Evolutionary conservation across 2,113 vertebrate species (phyloP).

Genomic region (Sylvia atricapilla): DNA sequence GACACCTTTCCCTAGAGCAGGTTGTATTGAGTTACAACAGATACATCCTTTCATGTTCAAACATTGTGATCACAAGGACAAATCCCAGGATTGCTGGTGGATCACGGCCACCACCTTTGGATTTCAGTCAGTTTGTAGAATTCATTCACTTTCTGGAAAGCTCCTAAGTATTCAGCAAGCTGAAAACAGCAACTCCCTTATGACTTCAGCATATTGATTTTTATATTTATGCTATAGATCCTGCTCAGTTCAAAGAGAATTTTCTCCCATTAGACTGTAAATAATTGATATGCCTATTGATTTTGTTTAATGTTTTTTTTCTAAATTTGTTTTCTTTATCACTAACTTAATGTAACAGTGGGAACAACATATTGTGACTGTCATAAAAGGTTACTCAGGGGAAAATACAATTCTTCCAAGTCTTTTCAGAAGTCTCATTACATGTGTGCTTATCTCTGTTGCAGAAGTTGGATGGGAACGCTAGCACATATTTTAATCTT

Average conservation of each 20-base stretch:
- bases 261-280: neutral
- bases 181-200: neutral
- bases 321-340: slow-evolving; percentile 7
- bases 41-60: neutral
- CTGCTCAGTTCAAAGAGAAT: neutral
- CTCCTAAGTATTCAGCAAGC: neutral
- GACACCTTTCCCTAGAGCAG: neutral
- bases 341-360: neutral
- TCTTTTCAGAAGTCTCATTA: neutral
- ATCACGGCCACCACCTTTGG: neutral
- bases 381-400: neutral
- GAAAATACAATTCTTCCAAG: neutral
- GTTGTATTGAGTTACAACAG: neutral
- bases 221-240: neutral
- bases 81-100: neutral
- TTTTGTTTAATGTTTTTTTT: slow-evolving; percentile 8
- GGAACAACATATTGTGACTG: neutral
- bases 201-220: slow-evolving; percentile 1
- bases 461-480: neutral
- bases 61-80: neutral
- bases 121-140: neutral
- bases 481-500: neutral
- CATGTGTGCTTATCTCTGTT: neutral
- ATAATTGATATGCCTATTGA: slow-evolving; percentile 12
- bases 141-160: neutral